phyloP scores from a whole-genome alignment of 2,797 vertebrate genomes.

The Sylvilagus floridanus region DNA sequence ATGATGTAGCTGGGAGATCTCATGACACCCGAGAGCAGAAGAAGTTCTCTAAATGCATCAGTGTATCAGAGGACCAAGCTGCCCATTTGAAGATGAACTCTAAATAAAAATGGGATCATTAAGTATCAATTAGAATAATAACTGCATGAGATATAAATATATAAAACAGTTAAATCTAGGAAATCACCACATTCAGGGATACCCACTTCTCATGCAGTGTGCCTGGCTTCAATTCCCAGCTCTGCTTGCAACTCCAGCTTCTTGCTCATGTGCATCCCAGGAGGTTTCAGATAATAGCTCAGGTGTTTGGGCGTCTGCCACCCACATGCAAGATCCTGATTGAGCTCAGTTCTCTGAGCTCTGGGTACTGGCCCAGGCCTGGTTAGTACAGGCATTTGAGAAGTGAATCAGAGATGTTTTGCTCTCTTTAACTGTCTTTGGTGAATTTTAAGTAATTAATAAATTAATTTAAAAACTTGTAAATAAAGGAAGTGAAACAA shows the following conservation, averaged over 20 bases:
- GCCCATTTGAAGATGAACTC: not conserved
- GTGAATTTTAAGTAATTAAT: not conserved
- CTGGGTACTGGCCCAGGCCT: no score
- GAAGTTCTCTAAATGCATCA: not conserved
- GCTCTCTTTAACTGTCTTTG: not conserved
- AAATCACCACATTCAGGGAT: not conserved
- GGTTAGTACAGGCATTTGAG: no score
- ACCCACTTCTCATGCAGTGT: no score
- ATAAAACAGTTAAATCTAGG: not conserved
- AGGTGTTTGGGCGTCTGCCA: no score
- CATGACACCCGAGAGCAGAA: not conserved
- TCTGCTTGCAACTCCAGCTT: no score
- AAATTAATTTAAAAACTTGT: constrained; percentile 23
- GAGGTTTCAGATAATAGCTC: no score
- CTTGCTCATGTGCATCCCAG: no score
- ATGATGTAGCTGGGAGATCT: not conserved
- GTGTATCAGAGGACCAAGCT: not conserved
- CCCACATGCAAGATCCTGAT: no score
- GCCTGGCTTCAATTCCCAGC: no score
- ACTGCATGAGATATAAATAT: not conserved
- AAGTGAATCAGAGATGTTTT: no score
- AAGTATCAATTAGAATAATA: not conserved
- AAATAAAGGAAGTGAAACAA: not conserved
- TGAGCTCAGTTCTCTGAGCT: no score
- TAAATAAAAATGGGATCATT: not conserved